phyloP scores from a whole-genome alignment of 2,797 vertebrate species.

The Benthosema pterotum region DNA sequence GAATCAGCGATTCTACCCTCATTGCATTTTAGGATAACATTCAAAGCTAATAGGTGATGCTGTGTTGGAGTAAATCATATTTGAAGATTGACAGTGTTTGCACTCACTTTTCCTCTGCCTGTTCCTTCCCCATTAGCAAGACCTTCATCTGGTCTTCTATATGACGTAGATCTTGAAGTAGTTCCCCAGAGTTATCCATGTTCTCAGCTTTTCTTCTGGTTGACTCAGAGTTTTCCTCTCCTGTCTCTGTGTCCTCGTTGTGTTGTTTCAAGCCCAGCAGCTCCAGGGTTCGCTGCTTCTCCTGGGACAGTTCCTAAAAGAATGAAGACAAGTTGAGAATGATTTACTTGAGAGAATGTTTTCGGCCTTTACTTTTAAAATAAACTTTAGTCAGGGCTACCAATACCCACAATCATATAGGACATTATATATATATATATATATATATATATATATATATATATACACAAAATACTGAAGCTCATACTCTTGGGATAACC shows the following conservation, averaged over 20 bases:
- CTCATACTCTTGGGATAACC: not conserved
- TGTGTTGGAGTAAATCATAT: not conserved
- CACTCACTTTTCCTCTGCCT: conserved; percentile 88
- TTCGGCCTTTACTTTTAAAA: no score
- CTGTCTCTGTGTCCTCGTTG: conserved; percentile 46
- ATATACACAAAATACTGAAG: no score
- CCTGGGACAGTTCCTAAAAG: conserved; percentile 88
- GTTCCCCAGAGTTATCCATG: conserved; percentile 61
- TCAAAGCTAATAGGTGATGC: not conserved
- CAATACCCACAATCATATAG: no score
- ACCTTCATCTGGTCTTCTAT: conserved; percentile 94
- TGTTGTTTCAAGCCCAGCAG: conserved; percentile 84
- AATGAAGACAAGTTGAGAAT: not conserved
- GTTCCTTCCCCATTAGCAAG: conserved; percentile 89
- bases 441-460: no score
- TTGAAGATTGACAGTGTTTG: not conserved
- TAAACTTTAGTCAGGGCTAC: no score
- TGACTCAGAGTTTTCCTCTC: not conserved
- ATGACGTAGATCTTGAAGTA: conserved; percentile 86
- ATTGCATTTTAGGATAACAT: not conserved
- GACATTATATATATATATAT: no score
- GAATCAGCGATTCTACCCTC: no score
- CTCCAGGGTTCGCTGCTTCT: conserved; percentile 90
- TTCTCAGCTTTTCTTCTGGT: conserved; percentile 24
- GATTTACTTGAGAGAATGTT: no score